Base-by-base conservation (phyloP, 1,140 invertebrate genomes). In the Zaprionus tsacasi region DNA sequence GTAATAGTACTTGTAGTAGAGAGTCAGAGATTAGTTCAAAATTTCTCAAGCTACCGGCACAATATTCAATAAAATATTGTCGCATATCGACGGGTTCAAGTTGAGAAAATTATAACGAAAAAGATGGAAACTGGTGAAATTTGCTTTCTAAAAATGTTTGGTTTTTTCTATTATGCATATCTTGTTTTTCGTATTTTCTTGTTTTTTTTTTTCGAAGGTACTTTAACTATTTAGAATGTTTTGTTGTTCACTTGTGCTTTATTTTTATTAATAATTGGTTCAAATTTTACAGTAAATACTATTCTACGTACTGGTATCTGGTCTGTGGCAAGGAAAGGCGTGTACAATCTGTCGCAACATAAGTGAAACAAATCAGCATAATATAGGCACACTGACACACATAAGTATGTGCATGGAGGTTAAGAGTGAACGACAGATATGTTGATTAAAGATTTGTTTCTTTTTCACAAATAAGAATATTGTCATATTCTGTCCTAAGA, bases 31-130 rank as follows among this genome's bases (percentile, higher is more conserved):
- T 21, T 21, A 48, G 45, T 48, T 17, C 15, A 48, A 25, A 57
- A 48, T 65, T 58, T 52, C 55, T 72, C 35, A 17, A 40, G 35
- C 21, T 70, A 70, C 58, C 58, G 67, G 67, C 78, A 78, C 82
- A 85, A 85, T 85, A 85, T 82, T 85, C 82, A 85, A 85, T 85
- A 85, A 85, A 85, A 85, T 85, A 85, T 87, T 87, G 82, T 86
- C 73, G 36, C 67, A 55, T 70, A 50, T 50, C 45, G 59, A 54
- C 36, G 60, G 50, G 60, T 52, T 27, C 12, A 43, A 57, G 59
- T 64, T 38, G 33, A 66, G 38, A 66, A 73, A 55, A 79, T 61
- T 45, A 71, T 74, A 74, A 3, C 40, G 40, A 27, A 61, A 70
- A 35, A 55, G 59, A 17, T 27, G 30, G 30, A 55, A 70, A 35